Percentiles rank a stretch among this genome's conserved stretches.
Evolutionary conservation across 2,888 invertebrate species (phyloP).

Genomic region (Boloria selene): DNA sequence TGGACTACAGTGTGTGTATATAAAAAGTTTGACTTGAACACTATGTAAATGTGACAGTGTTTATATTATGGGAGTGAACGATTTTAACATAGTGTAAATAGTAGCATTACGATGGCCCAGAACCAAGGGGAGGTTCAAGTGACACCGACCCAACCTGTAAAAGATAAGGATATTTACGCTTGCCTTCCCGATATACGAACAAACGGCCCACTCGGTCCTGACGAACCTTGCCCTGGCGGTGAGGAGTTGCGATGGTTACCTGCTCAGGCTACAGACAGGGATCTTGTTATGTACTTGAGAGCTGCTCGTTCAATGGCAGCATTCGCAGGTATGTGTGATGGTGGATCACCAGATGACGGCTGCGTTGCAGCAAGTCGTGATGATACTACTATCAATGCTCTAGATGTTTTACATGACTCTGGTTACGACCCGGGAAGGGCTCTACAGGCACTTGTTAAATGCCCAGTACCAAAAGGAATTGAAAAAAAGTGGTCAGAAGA

Average conservation of each 20-base stretch:
- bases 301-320: conserved; percentile 99
- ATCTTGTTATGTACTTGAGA: conserved; percentile 97
- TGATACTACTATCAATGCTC: conserved; percentile 98
- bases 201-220: conserved; percentile 74
- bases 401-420: conserved; percentile 97
- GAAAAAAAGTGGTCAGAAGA: conserved; percentile 99
- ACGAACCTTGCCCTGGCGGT: conserved; percentile 80
- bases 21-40: conserved; percentile 53
- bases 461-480: conserved; percentile 97
- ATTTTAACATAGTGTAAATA: conserved; percentile 69
- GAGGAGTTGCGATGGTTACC: conserved; percentile 98
- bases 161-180: conserved; percentile 78
- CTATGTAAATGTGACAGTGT: conserved; percentile 64
- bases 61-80: conserved; percentile 59
- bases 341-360: conserved; percentile 97
- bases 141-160: conserved; percentile 78
- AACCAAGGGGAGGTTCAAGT: conserved; percentile 81
- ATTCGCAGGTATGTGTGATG: conserved; percentile 99
- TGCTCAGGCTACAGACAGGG: conserved; percentile 95
- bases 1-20: conserved; percentile 48
- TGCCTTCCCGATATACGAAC: conserved; percentile 81
- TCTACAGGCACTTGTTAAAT: conserved; percentile 97
- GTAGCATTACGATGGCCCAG: conserved; percentile 75
- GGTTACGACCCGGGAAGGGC: conserved; percentile 98
- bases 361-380: conserved; percentile 98